Evolutionary conservation across 2,113 vertebrate species (phyloP).

Genomic region (Burhinus bistriatus): DNA sequence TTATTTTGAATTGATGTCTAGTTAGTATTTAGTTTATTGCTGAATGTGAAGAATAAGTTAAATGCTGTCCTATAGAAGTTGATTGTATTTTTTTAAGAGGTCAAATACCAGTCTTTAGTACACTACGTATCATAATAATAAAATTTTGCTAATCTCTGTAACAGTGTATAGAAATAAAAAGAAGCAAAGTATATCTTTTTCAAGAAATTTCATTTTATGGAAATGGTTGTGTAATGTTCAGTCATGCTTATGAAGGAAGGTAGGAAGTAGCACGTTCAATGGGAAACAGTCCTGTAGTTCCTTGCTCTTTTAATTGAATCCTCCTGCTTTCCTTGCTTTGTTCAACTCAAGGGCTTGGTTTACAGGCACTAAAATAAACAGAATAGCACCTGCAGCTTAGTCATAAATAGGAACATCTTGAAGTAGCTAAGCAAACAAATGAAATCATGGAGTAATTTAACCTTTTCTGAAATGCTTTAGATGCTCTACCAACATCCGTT

Average conservation of each 20-base stretch:
- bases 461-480: background rate
- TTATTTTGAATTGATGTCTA: background rate
- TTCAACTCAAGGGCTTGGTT: slow-evolving; percentile 42
- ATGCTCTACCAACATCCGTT: background rate
- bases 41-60: background rate
- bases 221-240: background rate
- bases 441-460: slow-evolving; percentile 17
- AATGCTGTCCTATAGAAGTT: background rate
- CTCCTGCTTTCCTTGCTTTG: slow-evolving; percentile 70
- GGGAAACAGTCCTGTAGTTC: slow-evolving; percentile 52
- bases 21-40: background rate
- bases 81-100: background rate
- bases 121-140: background rate
- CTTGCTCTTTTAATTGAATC: slow-evolving; percentile 49
- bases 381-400: slow-evolving; percentile 61
- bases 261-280: background rate
- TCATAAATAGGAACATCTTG: slow-evolving; percentile 37
- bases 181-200: background rate
- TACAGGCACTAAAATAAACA: slow-evolving; percentile 53
- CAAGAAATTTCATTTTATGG: background rate
- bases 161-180: background rate
- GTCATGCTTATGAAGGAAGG: background rate
- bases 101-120: background rate
- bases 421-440: slow-evolving; percentile 30
- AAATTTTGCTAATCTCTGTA: background rate